Percentiles rank a stretch among this genome's conserved stretches.
phyloP scores from a whole-genome alignment of 2,888 invertebrate genomes.

The Himalopsyche anomala region DNA sequence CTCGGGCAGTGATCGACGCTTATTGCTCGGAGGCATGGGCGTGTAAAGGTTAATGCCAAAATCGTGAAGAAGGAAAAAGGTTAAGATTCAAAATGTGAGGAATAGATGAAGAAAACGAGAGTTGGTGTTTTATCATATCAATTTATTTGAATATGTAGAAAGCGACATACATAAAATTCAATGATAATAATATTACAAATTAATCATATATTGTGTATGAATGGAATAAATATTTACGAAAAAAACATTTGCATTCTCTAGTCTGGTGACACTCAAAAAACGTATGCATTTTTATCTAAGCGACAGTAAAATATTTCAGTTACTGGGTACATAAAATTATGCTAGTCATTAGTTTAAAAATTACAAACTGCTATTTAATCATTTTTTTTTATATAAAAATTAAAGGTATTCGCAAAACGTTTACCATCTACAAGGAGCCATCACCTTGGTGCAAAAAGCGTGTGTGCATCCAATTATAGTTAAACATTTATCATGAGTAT shows the following conservation, averaged over 20 bases:
- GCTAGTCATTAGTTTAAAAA: conserved; percentile 22
- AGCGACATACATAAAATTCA: conserved; percentile 42
- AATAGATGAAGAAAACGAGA: no score
- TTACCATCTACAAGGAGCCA: conserved; percentile 41
- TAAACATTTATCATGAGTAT: conserved; percentile 35
- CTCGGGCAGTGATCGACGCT: no score
- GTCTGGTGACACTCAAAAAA: conserved; percentile 19
- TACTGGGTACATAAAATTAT: conserved; percentile 39
- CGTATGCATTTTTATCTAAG: conserved; percentile 24
- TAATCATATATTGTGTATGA: conserved; percentile 14
- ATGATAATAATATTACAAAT: conserved; percentile 32
- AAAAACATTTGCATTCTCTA: conserved; percentile 33
- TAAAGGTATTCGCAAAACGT: not conserved
- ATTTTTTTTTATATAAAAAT: conserved; percentile 27
- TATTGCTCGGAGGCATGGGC: no score
- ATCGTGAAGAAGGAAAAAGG: no score
- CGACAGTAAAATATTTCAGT: conserved; percentile 21
- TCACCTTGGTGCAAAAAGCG: conserved; percentile 27
- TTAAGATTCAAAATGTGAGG: no score
- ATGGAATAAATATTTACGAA: conserved; percentile 34
- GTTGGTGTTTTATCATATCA: not conserved
- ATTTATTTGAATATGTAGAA: conserved; percentile 43
- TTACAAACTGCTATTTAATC: conserved; percentile 33
- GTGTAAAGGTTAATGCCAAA: no score
- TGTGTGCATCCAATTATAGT: conserved; percentile 36